These are phyloP conservation scores for Epicauta chinensis DNA, from an alignment of 1,140 invertebrate genomes.

Conservation along the genomic window DNA sequence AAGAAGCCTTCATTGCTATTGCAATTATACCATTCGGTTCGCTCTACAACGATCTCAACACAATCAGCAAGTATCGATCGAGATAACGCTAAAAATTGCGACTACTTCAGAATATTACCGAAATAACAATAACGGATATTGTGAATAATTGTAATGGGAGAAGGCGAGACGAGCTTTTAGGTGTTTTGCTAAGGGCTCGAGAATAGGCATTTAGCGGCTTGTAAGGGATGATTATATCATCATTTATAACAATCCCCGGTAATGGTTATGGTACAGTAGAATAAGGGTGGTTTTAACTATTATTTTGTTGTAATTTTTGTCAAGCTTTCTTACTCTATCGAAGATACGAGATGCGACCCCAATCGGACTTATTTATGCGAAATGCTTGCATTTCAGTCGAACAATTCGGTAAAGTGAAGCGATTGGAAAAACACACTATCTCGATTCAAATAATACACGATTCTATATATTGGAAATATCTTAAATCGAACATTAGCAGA, in stretches of 20 bases:
- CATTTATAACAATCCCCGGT: neutral
- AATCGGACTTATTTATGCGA: slow-evolving; percentile 47
- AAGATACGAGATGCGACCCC: slow-evolving; percentile 32
- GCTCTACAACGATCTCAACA: slow-evolving; percentile 60
- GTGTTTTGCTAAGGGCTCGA: neutral
- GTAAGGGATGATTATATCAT: neutral
- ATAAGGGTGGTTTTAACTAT: too few species aligned
- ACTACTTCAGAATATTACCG: too few species aligned
- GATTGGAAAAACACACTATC: slow-evolving; percentile 1
- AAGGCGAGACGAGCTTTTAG: too few species aligned
- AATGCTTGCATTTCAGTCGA: slow-evolving; percentile 46
- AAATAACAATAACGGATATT: neutral
- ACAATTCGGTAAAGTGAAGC: slow-evolving; percentile 42
- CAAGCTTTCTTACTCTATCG: slow-evolving; percentile 32
- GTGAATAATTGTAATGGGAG: too few species aligned
- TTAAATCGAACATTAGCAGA: slow-evolving; percentile 35
- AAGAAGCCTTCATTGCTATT: slow-evolving; percentile 57
- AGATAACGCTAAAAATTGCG: too few species aligned
- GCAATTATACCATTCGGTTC: slow-evolving; percentile 62
- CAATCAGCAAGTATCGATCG: slow-evolving; percentile 41
- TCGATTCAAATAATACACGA: slow-evolving; percentile 38
- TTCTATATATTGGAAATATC: slow-evolving; percentile 36
- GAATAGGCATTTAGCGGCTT: neutral
- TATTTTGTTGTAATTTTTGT: too few species aligned
- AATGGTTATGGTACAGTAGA: too few species aligned